Conservation (phyloP, 2,888 invertebrate genomes). For the Boloria euphrosyne region DNA sequence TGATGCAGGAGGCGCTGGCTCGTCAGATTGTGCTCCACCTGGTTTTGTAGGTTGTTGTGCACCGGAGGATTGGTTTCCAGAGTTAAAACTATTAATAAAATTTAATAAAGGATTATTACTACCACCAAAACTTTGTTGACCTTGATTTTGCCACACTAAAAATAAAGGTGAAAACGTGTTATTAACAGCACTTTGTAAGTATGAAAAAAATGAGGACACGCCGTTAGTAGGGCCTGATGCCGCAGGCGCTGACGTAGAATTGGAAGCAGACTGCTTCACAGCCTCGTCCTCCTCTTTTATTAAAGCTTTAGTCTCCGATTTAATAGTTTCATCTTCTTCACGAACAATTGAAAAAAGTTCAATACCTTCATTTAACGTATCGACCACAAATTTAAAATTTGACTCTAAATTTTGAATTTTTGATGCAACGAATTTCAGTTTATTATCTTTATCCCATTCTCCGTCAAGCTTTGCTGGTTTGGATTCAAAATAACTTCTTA, state of each 20-base stretch:
- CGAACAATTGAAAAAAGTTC: slow-evolving; percentile 53
- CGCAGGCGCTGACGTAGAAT: slow-evolving; percentile 7
- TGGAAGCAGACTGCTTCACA: slow-evolving; percentile 2
- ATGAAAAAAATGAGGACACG: too few species aligned
- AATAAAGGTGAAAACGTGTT: slow-evolving; percentile 34
- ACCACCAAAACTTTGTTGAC: too few species aligned
- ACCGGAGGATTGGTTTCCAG: slow-evolving; percentile 10
- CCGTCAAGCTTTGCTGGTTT: slow-evolving; percentile 37
- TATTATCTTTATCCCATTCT: slow-evolving; percentile 40
- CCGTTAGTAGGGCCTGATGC: slow-evolving; percentile 31
- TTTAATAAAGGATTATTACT: too few species aligned
- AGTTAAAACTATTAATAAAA: too few species aligned
- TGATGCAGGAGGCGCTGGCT: slow-evolving; percentile 10
- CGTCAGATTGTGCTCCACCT: slow-evolving; percentile 24
- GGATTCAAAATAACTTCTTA: slow-evolving; percentile 53
- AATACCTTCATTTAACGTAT: slow-evolving; percentile 59
- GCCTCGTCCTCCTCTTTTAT: slow-evolving; percentile 11
- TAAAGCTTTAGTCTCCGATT: slow-evolving; percentile 33
- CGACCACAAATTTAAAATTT: slow-evolving; percentile 59
- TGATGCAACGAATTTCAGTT: slow-evolving; percentile 46
- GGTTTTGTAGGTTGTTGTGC: slow-evolving; percentile 13
- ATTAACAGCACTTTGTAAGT: too few species aligned
- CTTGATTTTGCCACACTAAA: too few species aligned
- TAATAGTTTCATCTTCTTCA: slow-evolving; percentile 49
- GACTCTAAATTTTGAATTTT: slow-evolving; percentile 51